Conservation (phyloP, 2,888 invertebrate species). For the Ophion obscuratus region DNA sequence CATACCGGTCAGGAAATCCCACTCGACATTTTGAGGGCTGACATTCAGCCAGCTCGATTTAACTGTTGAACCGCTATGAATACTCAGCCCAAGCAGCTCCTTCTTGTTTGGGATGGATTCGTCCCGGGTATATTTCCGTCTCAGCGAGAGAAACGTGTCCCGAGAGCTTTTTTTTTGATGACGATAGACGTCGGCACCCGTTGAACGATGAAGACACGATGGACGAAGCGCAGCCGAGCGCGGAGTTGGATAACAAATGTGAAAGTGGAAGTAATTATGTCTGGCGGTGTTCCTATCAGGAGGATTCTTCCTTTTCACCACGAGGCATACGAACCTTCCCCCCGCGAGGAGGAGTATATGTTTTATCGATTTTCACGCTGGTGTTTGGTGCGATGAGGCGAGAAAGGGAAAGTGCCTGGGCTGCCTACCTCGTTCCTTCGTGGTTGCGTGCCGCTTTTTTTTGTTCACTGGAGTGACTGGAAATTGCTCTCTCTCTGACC, state of each 20-base stretch:
- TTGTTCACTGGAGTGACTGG: background rate
- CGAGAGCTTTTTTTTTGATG: conserved; percentile 5
- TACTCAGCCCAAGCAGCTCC: background rate
- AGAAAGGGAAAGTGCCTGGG: conserved; percentile 79
- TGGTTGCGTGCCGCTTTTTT: conserved; percentile 21
- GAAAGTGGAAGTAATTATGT: conserved; percentile 56
- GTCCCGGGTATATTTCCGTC: background rate
- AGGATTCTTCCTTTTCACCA: conserved; percentile 46
- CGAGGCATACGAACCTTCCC: conserved; percentile 43
- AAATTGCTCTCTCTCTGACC: background rate
- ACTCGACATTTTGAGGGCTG: background rate
- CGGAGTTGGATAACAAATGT: conserved; percentile 13
- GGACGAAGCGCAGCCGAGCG: conserved; percentile 5
- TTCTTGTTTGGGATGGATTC: background rate
- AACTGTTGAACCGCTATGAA: background rate
- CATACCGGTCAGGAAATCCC: background rate
- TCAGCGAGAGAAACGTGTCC: background rate
- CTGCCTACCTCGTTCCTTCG: conserved; percentile 63
- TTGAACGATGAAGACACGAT: conserved; percentile 11
- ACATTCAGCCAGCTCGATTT: background rate
- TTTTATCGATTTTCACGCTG: conserved; percentile 68
- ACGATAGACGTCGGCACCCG: background rate
- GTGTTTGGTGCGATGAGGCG: conserved; percentile 75
- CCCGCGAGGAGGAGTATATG: conserved; percentile 64
- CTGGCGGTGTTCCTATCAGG: conserved; percentile 53